Evolutionary conservation across 2,113 vertebrate species (phyloP).

Genomic region (Nipponia nippon): DNA sequence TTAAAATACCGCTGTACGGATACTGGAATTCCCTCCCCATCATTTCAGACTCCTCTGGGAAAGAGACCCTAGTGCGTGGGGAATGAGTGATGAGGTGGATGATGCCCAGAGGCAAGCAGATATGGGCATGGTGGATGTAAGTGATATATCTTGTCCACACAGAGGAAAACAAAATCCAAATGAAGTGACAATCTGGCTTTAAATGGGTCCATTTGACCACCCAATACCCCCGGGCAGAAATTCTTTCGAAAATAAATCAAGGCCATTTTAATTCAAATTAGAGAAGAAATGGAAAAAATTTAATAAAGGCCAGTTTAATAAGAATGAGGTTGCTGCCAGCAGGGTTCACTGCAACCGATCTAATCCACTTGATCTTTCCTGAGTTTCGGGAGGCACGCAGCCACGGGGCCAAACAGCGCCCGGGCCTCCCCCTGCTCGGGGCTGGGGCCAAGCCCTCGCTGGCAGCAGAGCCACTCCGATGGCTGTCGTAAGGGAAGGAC

Average conservation of each 20-base stretch:
- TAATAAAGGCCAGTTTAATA: background rate
- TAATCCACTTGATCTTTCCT: background rate
- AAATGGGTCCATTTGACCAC: background rate
- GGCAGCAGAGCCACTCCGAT: background rate
- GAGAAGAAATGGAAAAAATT: background rate
- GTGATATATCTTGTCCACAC: background rate
- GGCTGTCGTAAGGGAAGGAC: background rate
- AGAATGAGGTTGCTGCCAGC: background rate
- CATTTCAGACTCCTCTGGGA: background rate
- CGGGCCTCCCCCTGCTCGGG: background rate
- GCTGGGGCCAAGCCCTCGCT: background rate
- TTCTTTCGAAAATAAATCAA: background rate
- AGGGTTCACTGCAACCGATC: background rate
- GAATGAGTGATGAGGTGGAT: background rate
- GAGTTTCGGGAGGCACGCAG: background rate
- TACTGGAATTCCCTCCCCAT: background rate
- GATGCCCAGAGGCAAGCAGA: background rate
- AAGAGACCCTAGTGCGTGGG: accelerated
- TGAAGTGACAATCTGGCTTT: background rate
- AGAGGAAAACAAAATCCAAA: background rate
- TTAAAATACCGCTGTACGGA: background rate
- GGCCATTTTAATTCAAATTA: background rate
- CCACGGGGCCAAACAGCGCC: background rate
- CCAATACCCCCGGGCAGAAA: background rate
- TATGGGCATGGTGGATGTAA: background rate